Evolutionary conservation across 2,797 vertebrate species (phyloP).

Genomic region (Galagoides demidoff): DNA sequence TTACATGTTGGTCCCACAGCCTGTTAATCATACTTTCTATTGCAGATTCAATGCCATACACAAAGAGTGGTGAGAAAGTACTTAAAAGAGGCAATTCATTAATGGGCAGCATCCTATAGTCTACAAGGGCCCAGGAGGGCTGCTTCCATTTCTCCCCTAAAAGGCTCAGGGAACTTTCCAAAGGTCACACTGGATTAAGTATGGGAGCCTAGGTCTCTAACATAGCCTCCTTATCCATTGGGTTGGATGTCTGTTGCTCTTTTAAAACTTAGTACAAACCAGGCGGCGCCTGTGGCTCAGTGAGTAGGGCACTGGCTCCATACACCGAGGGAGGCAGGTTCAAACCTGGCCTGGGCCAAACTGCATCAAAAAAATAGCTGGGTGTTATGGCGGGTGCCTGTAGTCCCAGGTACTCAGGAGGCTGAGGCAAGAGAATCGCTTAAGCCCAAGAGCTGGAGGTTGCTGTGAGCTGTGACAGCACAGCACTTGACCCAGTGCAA

Average conservation of each 20-base stretch:
- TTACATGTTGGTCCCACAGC: not conserved
- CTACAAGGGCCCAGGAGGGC: accelerated
- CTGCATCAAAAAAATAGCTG: too few relatives aligned
- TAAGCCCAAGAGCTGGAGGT: too few relatives aligned
- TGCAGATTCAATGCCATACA: not conserved
- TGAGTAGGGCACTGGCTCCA: too few relatives aligned
- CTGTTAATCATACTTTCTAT: not conserved
- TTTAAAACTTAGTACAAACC: not conserved
- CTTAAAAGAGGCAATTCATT: not conserved
- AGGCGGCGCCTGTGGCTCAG: too few relatives aligned
- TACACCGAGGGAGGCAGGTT: too few relatives aligned
- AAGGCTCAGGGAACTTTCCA: not conserved
- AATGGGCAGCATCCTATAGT: not conserved
- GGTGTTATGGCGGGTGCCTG: too few relatives aligned
- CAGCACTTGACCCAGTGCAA: too few relatives aligned
- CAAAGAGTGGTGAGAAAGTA: not conserved
- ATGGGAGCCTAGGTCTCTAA: not conserved
- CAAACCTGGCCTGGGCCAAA: too few relatives aligned
- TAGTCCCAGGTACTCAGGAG: too few relatives aligned
- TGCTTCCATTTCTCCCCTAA: not conserved
- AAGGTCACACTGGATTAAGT: not conserved
- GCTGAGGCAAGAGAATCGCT: too few relatives aligned
- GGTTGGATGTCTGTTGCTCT: not conserved
- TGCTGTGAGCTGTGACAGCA: too few relatives aligned
- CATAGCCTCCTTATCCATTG: not conserved